Evolutionary conservation across 2,113 vertebrate species (phyloP).

Genomic region (Ailurus styani): DNA sequence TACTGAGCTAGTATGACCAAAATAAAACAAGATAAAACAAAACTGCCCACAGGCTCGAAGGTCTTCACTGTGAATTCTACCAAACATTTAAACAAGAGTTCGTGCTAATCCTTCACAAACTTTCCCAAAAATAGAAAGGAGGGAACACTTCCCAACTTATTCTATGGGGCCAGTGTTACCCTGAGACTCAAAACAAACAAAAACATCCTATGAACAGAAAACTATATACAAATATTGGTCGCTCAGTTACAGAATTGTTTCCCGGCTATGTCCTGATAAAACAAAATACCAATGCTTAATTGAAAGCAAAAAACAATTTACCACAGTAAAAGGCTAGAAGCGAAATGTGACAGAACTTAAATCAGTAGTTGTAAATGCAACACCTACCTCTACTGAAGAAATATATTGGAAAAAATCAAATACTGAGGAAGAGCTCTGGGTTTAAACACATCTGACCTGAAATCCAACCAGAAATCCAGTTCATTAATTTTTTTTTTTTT

Average conservation of each 20-base stretch:
- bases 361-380: constrained; percentile 88
- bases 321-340: constrained; percentile 90
- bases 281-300: constrained; percentile 85
- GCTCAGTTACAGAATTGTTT: constrained; percentile 84
- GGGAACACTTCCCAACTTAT: background rate
- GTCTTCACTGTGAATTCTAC: background rate
- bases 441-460: constrained; percentile 83
- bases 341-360: constrained; percentile 88
- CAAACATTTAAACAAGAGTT: background rate
- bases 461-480: constrained; percentile 84
- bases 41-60: background rate
- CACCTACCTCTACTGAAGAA: constrained; percentile 78
- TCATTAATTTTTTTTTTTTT: constrained; percentile 72
- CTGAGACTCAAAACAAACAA: background rate
- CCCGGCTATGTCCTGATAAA: constrained; percentile 87
- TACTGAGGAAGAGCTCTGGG: constrained; percentile 79
- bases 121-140: background rate
- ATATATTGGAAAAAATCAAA: constrained; percentile 67
- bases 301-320: constrained; percentile 90
- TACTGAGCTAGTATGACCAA: background rate
- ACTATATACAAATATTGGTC: constrained; percentile 24
- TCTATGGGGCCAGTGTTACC: background rate
- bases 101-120: background rate
- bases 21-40: background rate
- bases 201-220: background rate